Evolutionary conservation across 2,113 vertebrate genomes (phyloP).

Genomic region (Oryzias curvinotus): DNA sequence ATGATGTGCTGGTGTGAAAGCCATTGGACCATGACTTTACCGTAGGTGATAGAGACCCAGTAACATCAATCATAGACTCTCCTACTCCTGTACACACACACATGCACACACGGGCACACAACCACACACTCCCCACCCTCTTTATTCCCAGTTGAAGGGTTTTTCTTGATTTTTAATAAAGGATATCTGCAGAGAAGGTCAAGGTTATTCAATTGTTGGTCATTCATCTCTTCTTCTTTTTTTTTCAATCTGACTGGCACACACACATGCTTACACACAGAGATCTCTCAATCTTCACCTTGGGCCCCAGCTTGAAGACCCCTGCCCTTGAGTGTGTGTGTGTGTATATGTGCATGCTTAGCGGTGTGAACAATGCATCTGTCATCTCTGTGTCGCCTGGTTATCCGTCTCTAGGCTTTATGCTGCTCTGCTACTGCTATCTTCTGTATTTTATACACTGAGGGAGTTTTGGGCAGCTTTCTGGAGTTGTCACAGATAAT

Average conservation of each 20-base stretch:
- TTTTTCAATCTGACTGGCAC: slow-evolving; percentile 2
- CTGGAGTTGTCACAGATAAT: slow-evolving; percentile 36
- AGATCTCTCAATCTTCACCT: slow-evolving; percentile 55
- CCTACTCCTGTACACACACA: slow-evolving; percentile 9
- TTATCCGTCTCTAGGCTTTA: slow-evolving; percentile 51
- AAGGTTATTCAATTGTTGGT: slow-evolving; percentile 71
- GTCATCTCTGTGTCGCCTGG: slow-evolving; percentile 26
- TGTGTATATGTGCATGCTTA: slow-evolving; percentile 3
- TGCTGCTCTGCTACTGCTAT: slow-evolving; percentile 18
- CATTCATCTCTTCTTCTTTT: slow-evolving; percentile 57
- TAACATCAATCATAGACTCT: slow-evolving; percentile 60
- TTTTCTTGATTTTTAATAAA: slow-evolving; percentile 70
- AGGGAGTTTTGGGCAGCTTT: slow-evolving; percentile 9
- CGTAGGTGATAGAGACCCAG: slow-evolving; percentile 65
- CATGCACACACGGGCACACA: slow-evolving; percentile 7
- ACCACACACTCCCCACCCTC: slow-evolving; percentile 15
- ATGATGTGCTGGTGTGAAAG: slow-evolving; percentile 56
- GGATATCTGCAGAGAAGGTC: slow-evolving; percentile 68
- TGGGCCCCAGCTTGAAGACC: slow-evolving; percentile 16
- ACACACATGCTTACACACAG: not conserved
- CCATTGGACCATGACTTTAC: slow-evolving; percentile 52
- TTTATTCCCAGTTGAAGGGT: slow-evolving; percentile 54
- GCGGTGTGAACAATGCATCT: slow-evolving; percentile 50
- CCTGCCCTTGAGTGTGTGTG: slow-evolving; percentile 8
- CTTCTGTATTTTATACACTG: slow-evolving; percentile 16